Conservation (phyloP, 92 coral and sea anemone genomes). For the Chrysogorgia sp. region DNA sequence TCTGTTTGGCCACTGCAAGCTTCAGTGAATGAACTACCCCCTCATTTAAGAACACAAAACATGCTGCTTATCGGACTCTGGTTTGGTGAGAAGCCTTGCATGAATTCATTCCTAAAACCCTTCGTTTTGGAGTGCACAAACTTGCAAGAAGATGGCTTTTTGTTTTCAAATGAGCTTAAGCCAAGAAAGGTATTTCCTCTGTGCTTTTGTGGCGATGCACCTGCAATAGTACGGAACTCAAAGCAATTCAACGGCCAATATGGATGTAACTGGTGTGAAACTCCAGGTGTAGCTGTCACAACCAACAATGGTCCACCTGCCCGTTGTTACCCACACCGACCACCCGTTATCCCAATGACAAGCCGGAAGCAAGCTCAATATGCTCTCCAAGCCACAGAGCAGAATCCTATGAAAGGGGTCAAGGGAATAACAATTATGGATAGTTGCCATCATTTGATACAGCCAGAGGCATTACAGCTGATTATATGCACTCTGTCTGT, state of each 20-base stretch:
- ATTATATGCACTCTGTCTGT: constrained; percentile 7
- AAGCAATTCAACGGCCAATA: background rate
- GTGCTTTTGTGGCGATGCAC: too few species aligned
- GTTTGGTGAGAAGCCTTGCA: constrained; percentile 18
- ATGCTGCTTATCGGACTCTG: constrained; percentile 15
- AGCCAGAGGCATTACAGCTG: background rate
- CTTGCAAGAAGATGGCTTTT: constrained; percentile 17
- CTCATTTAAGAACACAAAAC: constrained; percentile 21
- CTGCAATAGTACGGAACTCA: background rate
- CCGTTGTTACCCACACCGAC: background rate
- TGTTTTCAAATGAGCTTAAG: constrained; percentile 2
- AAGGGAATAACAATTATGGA: background rate
- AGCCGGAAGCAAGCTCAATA: background rate
- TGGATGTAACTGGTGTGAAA: background rate
- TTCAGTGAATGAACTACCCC: constrained; percentile 55
- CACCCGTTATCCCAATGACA: background rate
- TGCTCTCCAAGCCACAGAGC: background rate
- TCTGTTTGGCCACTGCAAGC: constrained; percentile 46
- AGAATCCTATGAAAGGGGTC: background rate
- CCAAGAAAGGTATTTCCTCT: constrained; percentile 15
- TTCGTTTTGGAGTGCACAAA: constrained; percentile 24
- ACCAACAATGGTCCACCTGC: background rate
- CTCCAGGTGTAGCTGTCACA: background rate
- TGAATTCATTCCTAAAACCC: constrained; percentile 50
- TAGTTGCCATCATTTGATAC: background rate